These are phyloP conservation scores for Melanotaenia duboulayi DNA, from an alignment of 2,113 vertebrate genomes.

Conservation along the genomic window DNA sequence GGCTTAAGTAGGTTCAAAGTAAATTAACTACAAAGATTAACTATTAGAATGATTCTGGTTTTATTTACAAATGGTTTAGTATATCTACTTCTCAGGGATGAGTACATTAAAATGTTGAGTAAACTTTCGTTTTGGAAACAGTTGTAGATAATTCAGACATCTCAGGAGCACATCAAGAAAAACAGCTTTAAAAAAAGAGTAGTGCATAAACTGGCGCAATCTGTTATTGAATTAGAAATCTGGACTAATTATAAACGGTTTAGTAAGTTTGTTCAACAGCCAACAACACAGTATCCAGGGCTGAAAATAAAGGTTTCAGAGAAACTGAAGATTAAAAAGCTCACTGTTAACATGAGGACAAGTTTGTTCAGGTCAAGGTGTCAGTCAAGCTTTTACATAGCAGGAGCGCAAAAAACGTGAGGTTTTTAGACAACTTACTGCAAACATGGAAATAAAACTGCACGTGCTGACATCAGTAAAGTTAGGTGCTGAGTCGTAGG, in stretches of 20 bases:
- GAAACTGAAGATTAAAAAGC: too few species aligned
- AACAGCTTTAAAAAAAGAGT: too few species aligned
- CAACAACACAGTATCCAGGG: not conserved
- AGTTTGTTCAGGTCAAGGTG: not conserved
- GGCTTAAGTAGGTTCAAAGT: not conserved
- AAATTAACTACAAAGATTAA: not conserved
- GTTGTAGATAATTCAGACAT: too few species aligned
- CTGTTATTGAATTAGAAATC: too few species aligned
- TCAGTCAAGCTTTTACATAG: not conserved
- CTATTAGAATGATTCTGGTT: conserved; percentile 1
- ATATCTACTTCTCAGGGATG: not conserved
- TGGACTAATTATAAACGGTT: not conserved
- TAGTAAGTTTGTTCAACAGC: not conserved
- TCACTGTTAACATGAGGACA: too few species aligned
- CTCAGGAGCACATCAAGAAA: too few species aligned
- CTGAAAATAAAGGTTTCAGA: not conserved
- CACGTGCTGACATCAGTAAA: conserved; percentile 26
- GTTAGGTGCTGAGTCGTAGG: conserved; percentile 46
- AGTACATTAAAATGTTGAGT: not conserved
- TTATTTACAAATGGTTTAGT: not conserved
- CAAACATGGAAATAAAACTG: not conserved
- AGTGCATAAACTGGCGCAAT: too few species aligned
- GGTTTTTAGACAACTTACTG: not conserved
- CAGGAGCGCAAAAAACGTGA: conserved; percentile 3
- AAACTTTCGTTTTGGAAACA: too few species aligned